phyloP scores from a whole-genome alignment of 92 coral and sea anemone species.

The Zoanthus gigantus region DNA sequence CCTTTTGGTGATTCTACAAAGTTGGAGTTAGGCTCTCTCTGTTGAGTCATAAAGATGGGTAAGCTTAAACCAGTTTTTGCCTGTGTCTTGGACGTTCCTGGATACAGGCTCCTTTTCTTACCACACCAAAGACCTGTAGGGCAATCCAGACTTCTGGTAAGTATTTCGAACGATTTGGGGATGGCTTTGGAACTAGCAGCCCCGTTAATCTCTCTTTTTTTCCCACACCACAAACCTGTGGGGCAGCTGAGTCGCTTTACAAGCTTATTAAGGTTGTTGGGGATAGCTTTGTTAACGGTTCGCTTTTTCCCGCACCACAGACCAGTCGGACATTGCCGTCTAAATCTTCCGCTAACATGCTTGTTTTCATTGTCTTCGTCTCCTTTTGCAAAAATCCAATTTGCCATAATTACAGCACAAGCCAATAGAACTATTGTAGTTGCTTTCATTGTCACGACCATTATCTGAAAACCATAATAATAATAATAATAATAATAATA shows the following conservation, averaged over 20 bases:
- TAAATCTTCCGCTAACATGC: not conserved
- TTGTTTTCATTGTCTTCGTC: not conserved
- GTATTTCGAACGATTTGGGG: not conserved
- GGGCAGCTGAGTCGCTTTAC: conserved; percentile 27
- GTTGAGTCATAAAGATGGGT: not conserved
- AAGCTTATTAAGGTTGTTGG: not conserved
- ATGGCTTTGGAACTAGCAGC: not conserved
- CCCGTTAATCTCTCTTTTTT: conserved; percentile 3
- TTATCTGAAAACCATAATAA: not conserved
- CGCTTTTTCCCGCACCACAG: conserved; percentile 89
- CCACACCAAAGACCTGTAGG: conserved; percentile 94
- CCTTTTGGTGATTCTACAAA: too few species aligned
- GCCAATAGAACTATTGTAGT: conserved; percentile 8
- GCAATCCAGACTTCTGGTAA: conserved; percentile 44
- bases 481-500: not conserved
- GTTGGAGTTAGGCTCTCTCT: not conserved
- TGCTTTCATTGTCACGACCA: not conserved
- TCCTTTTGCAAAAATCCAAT: not conserved
- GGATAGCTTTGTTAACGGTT: conserved; percentile 30
- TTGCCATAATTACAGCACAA: not conserved
- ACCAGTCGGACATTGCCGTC: conserved; percentile 78
- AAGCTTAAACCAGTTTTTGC: not conserved
- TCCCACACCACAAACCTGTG: conserved; percentile 41
- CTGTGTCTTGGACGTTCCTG: not conserved
- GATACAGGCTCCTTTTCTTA: conserved; percentile 61